Base-by-base conservation (phyloP, 2,888 invertebrate genomes). In the Limnephilus rhombicus region DNA sequence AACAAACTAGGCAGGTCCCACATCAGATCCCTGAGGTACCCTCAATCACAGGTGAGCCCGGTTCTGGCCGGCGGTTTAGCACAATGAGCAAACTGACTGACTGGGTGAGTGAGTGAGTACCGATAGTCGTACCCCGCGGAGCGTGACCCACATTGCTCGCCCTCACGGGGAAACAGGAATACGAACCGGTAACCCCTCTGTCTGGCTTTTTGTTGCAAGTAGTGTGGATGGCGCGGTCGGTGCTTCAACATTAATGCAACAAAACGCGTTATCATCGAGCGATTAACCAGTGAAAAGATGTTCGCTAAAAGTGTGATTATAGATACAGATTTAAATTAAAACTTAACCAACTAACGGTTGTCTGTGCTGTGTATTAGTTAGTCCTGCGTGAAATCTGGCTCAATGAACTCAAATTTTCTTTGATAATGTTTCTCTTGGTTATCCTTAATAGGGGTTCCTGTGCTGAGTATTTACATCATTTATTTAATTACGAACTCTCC, bases 111-210 rank as follows among this genome's bases (percentile, higher is more conserved):
- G 68, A 68, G 68, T 34, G 31, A 82, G 34, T 34, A 68, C 68
- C 88, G 31, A 18, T 24, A 31, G 88, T 34, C 88, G 88, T 68
- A n/a, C 68, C 88, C 68, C 88, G 31, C 88, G 34, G 68, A 88
- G 88, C 88, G 88, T 88, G 88, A 88, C 88, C 49, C 88, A 88
- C 88, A 68, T 88, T 88, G 18, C 68, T 68, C 68, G 24, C 68
- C 53, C 53, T 53, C 18, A 53, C 49, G 34, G 68, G 34, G 18
- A 88, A 88, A 53, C 68, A 68, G 88, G 68, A 88, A 53, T 37
- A 53, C 68, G 88, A 88, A 88, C 88, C 88, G 88, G 88, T 88
- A 88, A 88, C 68, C 68, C 53, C 53, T 37, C 31, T 7, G 34
- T 68, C 68, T n/a, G 24, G 41, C 85, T 31, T 82, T 34, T 82